Base-by-base conservation (phyloP, 2,113 vertebrate genomes). In the Halichoeres trimaculatus region DNA sequence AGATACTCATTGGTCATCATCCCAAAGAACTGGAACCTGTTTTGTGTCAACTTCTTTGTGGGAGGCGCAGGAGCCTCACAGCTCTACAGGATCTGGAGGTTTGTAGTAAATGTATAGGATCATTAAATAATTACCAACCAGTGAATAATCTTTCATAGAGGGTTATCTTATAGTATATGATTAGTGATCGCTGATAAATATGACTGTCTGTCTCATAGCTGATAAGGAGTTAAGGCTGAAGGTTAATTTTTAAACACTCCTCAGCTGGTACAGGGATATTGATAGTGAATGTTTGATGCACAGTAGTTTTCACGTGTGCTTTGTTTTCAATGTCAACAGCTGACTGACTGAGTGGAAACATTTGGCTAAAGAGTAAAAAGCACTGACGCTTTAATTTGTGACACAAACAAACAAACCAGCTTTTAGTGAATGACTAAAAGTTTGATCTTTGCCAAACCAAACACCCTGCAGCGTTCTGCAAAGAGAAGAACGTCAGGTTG, bases 1-100 rank as follows among this genome's bases (percentile, higher is more conserved):
- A 95, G 98, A 80, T 99, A 99, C 85, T 99, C 98, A 7, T 93
- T 99, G 89, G 98, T 99, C 78, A 99, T 99, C 77, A 97, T 97
- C 88, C 98, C 98, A 0, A 99, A 98, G 92, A 99, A 98, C 92
- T 99, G 97, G 97, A 96, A 96, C 87, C 94, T 99, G 19, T 99
- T 99, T 85, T 95, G 95, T 19, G 98, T 99, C 78, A 99, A 99
- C 89, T 98, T 99, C 91, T 99, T 99, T 68, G 90, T 99, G 3
- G 98, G 97, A 43, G 74, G 92, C 68, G 97, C 97, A 16, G 98
- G 98, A 70, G 82, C 78, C 57, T 96, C 95, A 36, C 98, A 99
- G 84, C 96, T 99, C 52, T 96, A 93, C 74, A 94, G 97, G 78
- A 99, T 99, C 93, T 98, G 96, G 95, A 96, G 93, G 98, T 99